phyloP scores from a whole-genome alignment of 2,888 invertebrate species.

The Copidosoma aretas region DNA sequence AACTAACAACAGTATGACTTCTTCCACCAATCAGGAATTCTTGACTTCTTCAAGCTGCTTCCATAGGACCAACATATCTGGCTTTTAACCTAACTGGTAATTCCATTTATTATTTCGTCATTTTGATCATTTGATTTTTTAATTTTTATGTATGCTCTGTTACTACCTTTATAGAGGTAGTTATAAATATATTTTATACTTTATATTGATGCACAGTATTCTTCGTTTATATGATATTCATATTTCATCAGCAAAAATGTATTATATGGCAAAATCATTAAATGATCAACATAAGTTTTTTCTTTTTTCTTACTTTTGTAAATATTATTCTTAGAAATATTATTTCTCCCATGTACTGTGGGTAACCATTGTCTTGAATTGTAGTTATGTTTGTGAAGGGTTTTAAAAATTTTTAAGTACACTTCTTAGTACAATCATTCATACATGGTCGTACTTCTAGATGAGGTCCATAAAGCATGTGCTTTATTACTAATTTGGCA shows the following conservation, averaged over 20 bases:
- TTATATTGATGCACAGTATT: background rate
- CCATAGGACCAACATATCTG: constrained; percentile 6
- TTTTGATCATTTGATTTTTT: background rate
- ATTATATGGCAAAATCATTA: background rate
- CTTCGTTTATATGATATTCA: background rate
- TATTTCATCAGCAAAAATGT: background rate
- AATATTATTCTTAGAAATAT: background rate
- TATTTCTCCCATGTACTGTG: background rate
- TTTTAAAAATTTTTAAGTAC: background rate
- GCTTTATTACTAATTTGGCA: background rate
- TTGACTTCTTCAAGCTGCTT: constrained; percentile 2
- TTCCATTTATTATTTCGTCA: background rate
- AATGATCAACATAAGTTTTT: background rate
- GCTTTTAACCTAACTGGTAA: background rate
- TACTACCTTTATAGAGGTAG: background rate
- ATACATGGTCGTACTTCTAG: no score
- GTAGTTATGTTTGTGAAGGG: background rate
- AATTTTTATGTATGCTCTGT: background rate
- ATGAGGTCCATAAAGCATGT: background rate
- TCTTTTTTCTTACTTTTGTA: background rate
- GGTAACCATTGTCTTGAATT: background rate
- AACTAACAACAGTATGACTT: background rate
- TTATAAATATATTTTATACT: constrained; percentile 1
- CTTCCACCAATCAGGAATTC: background rate
- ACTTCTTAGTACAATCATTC: background rate